phyloP scores from a whole-genome alignment of 2,797 vertebrate genomes.

The Dromococcyx pavoninus region DNA sequence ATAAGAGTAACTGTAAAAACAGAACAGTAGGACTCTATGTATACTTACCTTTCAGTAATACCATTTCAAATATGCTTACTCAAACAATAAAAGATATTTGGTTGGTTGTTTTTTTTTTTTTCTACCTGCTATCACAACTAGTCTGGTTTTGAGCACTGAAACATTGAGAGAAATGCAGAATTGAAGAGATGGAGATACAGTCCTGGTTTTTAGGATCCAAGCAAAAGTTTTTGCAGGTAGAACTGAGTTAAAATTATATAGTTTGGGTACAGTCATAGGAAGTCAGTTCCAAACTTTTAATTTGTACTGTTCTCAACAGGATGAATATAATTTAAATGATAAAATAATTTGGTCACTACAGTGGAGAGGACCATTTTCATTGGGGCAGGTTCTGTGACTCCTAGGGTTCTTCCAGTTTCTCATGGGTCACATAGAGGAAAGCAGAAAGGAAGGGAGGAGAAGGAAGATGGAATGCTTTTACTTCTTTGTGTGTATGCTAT shows the following conservation, averaged over 20 bases:
- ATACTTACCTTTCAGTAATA: neutral
- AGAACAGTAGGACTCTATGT: neutral
- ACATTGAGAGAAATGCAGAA: neutral
- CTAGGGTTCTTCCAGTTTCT: neutral
- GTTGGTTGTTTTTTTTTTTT: neutral
- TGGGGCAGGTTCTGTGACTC: neutral
- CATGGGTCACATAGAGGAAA: neutral
- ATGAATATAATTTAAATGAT: neutral
- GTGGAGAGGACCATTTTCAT: neutral
- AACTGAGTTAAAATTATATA: neutral
- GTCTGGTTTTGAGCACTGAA: neutral
- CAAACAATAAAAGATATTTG: constrained; percentile 43
- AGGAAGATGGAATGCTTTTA: neutral
- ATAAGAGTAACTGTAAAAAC: neutral
- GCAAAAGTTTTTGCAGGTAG: neutral
- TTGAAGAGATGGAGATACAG: neutral
- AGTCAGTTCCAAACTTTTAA: neutral
- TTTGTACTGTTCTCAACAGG: neutral
- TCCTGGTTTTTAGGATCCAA: neutral
- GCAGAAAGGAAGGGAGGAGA: neutral
- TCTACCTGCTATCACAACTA: neutral
- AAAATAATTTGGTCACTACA: neutral
- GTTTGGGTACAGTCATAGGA: neutral
- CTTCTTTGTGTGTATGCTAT: neutral
- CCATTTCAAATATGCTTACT: neutral